These are phyloP conservation scores for Melolontha melolontha DNA, from an alignment of 2,888 invertebrate genomes.

Conservation along the genomic window DNA sequence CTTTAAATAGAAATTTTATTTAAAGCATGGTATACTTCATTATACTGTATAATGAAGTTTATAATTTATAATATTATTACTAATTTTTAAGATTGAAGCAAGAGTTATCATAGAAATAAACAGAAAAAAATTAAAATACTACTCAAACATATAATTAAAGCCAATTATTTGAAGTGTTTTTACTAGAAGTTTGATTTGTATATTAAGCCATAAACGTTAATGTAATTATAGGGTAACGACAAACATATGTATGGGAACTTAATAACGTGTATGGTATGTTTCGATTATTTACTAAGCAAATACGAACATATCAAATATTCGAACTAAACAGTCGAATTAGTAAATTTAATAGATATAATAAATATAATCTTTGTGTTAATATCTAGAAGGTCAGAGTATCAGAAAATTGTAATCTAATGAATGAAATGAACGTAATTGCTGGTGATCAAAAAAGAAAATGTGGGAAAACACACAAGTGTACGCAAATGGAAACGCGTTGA, in stretches of 20 bases:
- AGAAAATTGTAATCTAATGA: conserved; percentile 44
- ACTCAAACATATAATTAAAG: no score
- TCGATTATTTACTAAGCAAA: conserved; percentile 27
- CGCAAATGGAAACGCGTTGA: conserved; percentile 18
- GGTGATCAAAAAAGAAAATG: conserved; percentile 38
- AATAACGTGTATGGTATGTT: conserved; percentile 6
- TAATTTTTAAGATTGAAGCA: no score
- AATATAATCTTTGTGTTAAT: conserved; percentile 19
- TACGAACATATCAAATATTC: conserved; percentile 1
- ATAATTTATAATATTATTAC: no score
- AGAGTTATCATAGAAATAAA: no score
- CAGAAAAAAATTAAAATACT: no score
- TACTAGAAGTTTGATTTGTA: no score
- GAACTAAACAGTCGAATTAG: conserved; percentile 25
- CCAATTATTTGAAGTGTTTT: no score
- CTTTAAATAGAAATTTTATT: no score
- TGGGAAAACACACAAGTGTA: conserved; percentile 54
- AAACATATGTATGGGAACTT: neutral
- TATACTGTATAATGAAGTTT: no score
- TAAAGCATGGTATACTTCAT: no score
- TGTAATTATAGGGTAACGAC: no score
- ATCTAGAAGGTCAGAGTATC: conserved; percentile 25
- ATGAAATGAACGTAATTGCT: conserved; percentile 33
- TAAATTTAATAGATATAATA: conserved; percentile 35
- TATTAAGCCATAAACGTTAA: no score